Conservation (phyloP, 2,797 vertebrate genomes). For the Arrhamphus sclerolepis region DNA sequence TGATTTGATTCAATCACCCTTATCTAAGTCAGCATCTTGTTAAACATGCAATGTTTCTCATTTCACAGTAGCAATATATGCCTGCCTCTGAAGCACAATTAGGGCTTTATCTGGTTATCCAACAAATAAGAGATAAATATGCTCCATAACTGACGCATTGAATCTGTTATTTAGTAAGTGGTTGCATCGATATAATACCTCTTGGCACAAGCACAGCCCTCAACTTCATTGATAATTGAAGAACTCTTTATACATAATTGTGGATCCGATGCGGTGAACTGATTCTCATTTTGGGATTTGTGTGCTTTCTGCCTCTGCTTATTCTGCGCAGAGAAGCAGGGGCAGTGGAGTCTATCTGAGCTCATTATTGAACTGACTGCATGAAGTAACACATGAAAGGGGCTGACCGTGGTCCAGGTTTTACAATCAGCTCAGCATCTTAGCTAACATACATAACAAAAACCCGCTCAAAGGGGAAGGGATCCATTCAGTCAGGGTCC, state of each 20-base stretch:
- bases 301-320: constrained; percentile 25
- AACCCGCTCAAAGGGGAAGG: constrained; percentile 37
- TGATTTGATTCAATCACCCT: constrained; percentile 47
- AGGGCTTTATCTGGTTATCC: constrained; percentile 21
- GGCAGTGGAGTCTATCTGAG: constrained; percentile 34
- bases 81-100: constrained; percentile 27
- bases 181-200: constrained; percentile 12
- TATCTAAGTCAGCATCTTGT: constrained; percentile 32
- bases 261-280: constrained; percentile 16
- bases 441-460: constrained; percentile 42
- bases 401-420: constrained; percentile 34
- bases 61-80: constrained; percentile 26
- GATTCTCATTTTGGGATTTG: constrained; percentile 26
- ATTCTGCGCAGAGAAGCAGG: constrained; percentile 18
- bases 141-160: constrained; percentile 18
- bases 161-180: constrained; percentile 19
- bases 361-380: constrained; percentile 31
- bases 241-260: constrained; percentile 14
- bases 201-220: constrained; percentile 13
- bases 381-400: constrained; percentile 36
- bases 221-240: constrained; percentile 30
- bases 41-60: constrained; percentile 27
- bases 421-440: constrained; percentile 47
- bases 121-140: constrained; percentile 30
- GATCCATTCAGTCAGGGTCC: constrained; percentile 38